A percentile compares a stretch with the other conserved stretches of the same genome.
Evolutionary conservation across 2,113 vertebrate species (phyloP).

Genomic region (Caretta caretta): DNA sequence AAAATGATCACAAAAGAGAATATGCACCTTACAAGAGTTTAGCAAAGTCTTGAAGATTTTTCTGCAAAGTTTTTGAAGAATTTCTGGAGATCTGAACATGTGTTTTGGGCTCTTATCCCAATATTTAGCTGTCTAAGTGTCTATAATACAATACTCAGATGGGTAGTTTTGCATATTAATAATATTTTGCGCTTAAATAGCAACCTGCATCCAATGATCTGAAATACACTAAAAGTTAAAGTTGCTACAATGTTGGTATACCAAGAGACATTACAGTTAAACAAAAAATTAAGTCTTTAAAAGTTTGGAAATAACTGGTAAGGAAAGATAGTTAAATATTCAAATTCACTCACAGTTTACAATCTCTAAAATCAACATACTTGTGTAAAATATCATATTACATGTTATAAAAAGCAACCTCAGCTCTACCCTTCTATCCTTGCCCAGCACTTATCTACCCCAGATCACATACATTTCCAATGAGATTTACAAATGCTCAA

Average conservation of each 20-base stretch:
- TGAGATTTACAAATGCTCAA: neutral
- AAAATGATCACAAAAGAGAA: neutral
- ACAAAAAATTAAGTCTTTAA: neutral
- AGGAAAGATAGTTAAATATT: neutral
- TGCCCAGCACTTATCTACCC: neutral
- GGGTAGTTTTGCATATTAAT: neutral
- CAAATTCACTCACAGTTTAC: neutral
- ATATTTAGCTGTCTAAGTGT: neutral
- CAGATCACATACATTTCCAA: neutral
- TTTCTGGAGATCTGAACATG: neutral
- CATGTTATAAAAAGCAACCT: neutral
- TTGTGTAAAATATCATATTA: neutral
- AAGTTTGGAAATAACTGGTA: neutral
- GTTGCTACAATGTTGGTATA: neutral
- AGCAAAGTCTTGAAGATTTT: neutral
- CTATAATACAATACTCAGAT: neutral
- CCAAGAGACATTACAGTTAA: neutral
- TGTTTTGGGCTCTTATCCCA: neutral
- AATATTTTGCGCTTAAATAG: neutral
- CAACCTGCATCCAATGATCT: neutral
- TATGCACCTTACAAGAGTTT: neutral
- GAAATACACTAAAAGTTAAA: neutral
- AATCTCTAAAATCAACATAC: neutral
- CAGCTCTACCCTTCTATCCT: neutral
- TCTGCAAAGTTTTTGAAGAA: neutral